Percentiles rank a stretch among this genome's conserved stretches.
These are phyloP conservation scores for Microcebus ravelobensis DNA, from an alignment of 2,113 vertebrate species.

Conservation along the genomic window DNA sequence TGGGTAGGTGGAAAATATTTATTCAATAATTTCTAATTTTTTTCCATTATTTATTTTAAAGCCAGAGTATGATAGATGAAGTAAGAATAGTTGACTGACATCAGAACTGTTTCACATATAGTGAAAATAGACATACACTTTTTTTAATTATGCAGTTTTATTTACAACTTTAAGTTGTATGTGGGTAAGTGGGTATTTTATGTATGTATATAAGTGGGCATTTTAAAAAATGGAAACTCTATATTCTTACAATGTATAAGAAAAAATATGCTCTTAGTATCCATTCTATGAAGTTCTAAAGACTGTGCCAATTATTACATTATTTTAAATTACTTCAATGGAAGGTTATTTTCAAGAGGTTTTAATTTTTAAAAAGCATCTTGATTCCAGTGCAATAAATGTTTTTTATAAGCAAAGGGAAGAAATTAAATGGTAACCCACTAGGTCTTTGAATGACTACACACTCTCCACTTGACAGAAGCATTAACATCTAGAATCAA, in stretches of 20 bases:
- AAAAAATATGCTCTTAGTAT: slow-evolving; percentile 50
- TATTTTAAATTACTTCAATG: slow-evolving; percentile 74
- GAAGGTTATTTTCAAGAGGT: slow-evolving; percentile 61
- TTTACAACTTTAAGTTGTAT: slow-evolving; percentile 33
- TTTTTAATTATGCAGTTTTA: slow-evolving; percentile 30
- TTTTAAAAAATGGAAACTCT: not conserved
- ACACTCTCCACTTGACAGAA: slow-evolving; percentile 36
- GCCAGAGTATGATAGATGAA: not conserved
- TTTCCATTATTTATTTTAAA: not conserved
- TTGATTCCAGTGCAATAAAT: slow-evolving; percentile 52
- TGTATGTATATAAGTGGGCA: slow-evolving; percentile 37
- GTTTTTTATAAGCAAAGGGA: slow-evolving; percentile 66
- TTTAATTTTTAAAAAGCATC: slow-evolving; percentile 68
- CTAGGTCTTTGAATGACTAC: slow-evolving; percentile 32
- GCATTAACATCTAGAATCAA: slow-evolving; percentile 47
- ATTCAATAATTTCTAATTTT: not conserved
- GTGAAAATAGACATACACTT: slow-evolving; percentile 27
- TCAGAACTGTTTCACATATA: not conserved
- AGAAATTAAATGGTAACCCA: slow-evolving; percentile 60
- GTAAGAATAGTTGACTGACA: not conserved
- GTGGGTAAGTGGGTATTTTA: not conserved
- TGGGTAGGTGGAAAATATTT: not conserved
- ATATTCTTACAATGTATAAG: slow-evolving; percentile 13
- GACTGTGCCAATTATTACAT: slow-evolving; percentile 64
- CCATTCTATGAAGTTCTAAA: slow-evolving; percentile 59